Conservation (phyloP, 1,140 invertebrate genomes). For the Antheraea pernyi region DNA sequence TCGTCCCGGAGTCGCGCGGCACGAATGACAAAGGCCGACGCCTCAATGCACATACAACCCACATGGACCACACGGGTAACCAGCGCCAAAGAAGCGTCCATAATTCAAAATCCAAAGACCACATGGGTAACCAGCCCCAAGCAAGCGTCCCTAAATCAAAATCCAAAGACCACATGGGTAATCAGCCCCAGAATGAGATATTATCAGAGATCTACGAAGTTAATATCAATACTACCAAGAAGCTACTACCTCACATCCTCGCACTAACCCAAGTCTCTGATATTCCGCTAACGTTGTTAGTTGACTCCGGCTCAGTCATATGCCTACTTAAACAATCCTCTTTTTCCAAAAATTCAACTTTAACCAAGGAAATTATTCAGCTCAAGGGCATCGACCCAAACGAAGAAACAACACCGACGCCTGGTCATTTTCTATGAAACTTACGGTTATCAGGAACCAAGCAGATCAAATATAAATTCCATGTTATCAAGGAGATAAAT, state of each 20-base stretch:
- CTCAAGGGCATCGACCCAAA: constrained; percentile 37
- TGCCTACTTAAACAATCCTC: constrained; percentile 24
- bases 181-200: no score
- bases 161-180: no score
- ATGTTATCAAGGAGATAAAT: constrained; percentile 16
- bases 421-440: constrained; percentile 28
- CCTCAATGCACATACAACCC: no score
- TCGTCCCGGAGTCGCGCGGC: no score
- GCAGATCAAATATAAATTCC: constrained; percentile 12
- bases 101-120: no score
- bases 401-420: constrained; percentile 18
- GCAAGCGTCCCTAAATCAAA: no score
- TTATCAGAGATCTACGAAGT: constrained; percentile 28
- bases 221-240: constrained; percentile 23
- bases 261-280: constrained; percentile 20
- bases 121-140: no score
- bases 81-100: no score
- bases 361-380: constrained; percentile 23
- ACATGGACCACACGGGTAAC: no score
- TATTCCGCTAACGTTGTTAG: constrained; percentile 26
- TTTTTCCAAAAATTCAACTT: constrained; percentile 14
- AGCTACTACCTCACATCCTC: constrained; percentile 27
- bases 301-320: constrained; percentile 34
- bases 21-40: no score
- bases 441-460: constrained; percentile 16